phyloP scores from a whole-genome alignment of 2,888 invertebrate species.

The Leptinotarsa peninsularis region DNA sequence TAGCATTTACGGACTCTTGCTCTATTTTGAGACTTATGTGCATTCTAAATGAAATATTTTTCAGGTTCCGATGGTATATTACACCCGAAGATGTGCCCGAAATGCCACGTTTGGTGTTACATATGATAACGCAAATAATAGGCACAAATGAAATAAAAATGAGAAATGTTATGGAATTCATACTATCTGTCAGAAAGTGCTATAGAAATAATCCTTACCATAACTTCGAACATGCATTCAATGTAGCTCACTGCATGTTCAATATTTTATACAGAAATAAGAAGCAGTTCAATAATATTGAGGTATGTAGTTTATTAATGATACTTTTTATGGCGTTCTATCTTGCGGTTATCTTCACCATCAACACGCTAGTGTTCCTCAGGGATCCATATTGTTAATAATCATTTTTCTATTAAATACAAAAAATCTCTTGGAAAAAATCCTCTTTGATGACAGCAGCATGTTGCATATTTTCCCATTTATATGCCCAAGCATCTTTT shows the following conservation, averaged over 20 bases:
- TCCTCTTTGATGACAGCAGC: too few species aligned
- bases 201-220: constrained; percentile 73
- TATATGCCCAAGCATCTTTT: too few species aligned
- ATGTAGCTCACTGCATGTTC: constrained; percentile 73
- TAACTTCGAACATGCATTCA: constrained; percentile 75
- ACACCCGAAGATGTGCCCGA: constrained; percentile 67
- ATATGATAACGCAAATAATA: constrained; percentile 69
- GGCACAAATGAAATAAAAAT: constrained; percentile 65
- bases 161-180: constrained; percentile 65
- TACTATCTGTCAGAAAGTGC: constrained; percentile 66
- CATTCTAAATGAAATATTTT: constrained; percentile 25
- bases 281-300: constrained; percentile 48
- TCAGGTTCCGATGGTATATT: constrained; percentile 72
- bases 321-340: too few species aligned
- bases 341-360: too few species aligned
- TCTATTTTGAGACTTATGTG: not conserved
- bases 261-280: constrained; percentile 68
- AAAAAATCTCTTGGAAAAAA: too few species aligned
- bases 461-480: too few species aligned
- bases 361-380: too few species aligned
- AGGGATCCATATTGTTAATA: too few species aligned
- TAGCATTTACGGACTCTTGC: too few species aligned
- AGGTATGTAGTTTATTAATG: constrained; percentile 40
- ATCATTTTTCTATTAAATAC: too few species aligned
- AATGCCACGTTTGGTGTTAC: constrained; percentile 69